These are phyloP conservation scores for Cepaea nemoralis DNA, from an alignment of 1,140 invertebrate species.

Conservation along the genomic window DNA sequence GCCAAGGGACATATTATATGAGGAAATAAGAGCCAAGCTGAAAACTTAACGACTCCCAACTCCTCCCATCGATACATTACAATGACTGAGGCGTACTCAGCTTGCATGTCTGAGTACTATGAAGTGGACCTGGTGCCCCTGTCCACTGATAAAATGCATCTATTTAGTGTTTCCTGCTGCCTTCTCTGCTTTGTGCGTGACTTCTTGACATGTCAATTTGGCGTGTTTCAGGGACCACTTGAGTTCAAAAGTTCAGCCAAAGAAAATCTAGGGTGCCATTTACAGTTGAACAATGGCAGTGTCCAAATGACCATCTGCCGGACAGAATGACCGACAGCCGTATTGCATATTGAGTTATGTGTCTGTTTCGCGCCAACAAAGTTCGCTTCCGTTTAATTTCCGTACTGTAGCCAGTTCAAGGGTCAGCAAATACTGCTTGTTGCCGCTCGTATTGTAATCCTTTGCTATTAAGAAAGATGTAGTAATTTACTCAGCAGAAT, in stretches of 20 bases:
- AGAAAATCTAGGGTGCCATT: not conserved
- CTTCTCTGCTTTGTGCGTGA: not conserved
- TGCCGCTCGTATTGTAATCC: too few species aligned
- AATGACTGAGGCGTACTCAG: too few species aligned
- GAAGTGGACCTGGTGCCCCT: too few species aligned
- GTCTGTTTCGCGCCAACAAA: not conserved
- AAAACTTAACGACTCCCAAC: too few species aligned
- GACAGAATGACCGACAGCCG: constrained; percentile 1
- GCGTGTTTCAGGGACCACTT: not conserved
- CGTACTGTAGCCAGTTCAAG: not conserved
- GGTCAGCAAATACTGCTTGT: too few species aligned
- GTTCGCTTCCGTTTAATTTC: not conserved
- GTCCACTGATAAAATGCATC: not conserved
- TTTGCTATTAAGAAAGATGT: too few species aligned
- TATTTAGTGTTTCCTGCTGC: not conserved
- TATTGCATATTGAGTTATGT: constrained; percentile 1
- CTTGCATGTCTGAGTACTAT: too few species aligned
- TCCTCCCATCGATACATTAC: too few species aligned
- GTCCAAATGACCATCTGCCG: constrained; percentile 12
- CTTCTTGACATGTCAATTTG: constrained; percentile 13
- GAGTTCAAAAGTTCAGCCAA: constrained; percentile 6
- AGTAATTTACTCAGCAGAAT: too few species aligned
- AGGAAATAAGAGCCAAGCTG: too few species aligned
- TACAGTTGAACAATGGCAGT: constrained; percentile 8
- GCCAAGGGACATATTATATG: too few species aligned